Evolutionary conservation across 2,113 vertebrate genomes (phyloP).

Genomic region (Stomatorhinus ivindoensis): DNA sequence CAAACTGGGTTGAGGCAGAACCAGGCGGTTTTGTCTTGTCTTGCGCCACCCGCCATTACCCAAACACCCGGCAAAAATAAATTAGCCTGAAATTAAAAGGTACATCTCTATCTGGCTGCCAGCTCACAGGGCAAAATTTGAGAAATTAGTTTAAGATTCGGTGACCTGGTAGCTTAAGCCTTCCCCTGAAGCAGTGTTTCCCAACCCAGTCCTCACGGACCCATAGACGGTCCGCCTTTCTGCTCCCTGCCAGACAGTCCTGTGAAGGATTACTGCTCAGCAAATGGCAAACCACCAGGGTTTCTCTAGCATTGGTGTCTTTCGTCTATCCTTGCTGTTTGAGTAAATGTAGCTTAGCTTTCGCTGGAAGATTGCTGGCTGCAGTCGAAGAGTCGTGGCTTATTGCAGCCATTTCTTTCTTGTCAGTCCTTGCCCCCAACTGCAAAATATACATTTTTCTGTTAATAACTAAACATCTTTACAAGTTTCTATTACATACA

Average conservation of each 20-base stretch:
- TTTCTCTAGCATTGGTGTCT: neutral
- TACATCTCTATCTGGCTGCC: neutral
- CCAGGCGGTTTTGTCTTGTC: neutral
- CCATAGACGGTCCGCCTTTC: neutral
- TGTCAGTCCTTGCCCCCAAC: neutral
- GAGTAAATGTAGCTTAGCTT: neutral
- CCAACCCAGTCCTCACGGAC: neutral
- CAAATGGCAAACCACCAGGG: neutral
- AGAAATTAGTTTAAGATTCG: neutral
- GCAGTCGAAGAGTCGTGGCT: neutral
- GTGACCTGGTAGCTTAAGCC: neutral
- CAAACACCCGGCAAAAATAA: neutral
- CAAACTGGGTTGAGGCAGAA: neutral
- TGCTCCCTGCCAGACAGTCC: neutral
- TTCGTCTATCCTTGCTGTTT: neutral
- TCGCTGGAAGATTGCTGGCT: neutral
- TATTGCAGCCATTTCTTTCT: neutral
- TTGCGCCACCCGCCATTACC: neutral
- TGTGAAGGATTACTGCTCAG: neutral
- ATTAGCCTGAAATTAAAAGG: neutral
- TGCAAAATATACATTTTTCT: neutral
- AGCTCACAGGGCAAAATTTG: neutral
- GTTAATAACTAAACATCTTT: neutral
- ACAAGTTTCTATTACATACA: neutral
- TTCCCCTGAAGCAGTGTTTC: neutral